Percentiles rank a stretch among this genome's conserved stretches.
Evolutionary conservation across 2,113 vertebrate genomes (phyloP).

Genomic region (Catagonus wagneri): DNA sequence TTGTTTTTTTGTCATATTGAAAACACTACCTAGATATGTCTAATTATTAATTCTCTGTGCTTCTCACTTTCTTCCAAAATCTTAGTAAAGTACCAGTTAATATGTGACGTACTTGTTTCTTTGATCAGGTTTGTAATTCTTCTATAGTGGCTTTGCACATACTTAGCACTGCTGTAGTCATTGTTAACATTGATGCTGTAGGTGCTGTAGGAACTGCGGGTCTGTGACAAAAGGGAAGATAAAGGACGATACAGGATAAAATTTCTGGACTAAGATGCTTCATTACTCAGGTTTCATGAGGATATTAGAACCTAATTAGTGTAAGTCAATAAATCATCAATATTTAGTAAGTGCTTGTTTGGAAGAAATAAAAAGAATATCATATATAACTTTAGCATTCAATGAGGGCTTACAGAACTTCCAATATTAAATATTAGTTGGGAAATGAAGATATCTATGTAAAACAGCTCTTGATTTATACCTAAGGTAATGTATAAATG

Average conservation of each 20-base stretch:
- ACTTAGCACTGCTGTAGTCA: not conserved
- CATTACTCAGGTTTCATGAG: not conserved
- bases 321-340: not conserved
- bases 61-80: conserved; percentile 28
- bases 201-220: not conserved
- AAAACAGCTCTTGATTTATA: not conserved
- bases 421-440: not conserved
- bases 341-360: conserved; percentile 2
- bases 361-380: not conserved
- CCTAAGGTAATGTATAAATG: not conserved
- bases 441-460: not conserved
- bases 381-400: not conserved
- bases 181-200: not conserved
- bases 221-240: conserved; percentile 30
- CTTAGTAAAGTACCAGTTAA: conserved; percentile 64
- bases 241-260: not conserved
- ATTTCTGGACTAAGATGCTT: not conserved
- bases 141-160: conserved; percentile 40
- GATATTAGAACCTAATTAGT: not conserved
- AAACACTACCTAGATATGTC: not conserved
- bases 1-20: conserved; percentile 45
- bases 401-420: not conserved
- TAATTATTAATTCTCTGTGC: conserved; percentile 29
- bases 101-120: conserved; percentile 57
- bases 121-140: conserved; percentile 52